These are phyloP conservation scores for Caenorhabditis parvicauda DNA, from an alignment of 2,888 invertebrate genomes.

Conservation along the genomic window DNA sequence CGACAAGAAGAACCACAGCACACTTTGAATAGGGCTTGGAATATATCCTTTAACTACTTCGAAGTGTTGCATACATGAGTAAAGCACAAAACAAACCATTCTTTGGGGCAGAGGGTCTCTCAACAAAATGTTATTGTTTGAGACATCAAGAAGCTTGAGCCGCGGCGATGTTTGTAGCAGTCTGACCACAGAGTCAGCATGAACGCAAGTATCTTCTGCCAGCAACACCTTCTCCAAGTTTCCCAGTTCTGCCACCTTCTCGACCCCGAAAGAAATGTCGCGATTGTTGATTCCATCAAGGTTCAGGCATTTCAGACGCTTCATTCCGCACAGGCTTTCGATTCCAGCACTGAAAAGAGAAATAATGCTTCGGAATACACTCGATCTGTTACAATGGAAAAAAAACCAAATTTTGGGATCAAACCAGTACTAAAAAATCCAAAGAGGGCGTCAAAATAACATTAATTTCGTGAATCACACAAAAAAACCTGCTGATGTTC, in stretches of 20 bases:
- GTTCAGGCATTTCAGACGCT: conserved; percentile 30
- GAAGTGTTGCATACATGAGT: too few relatives aligned
- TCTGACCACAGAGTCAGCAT: conserved; percentile 16
- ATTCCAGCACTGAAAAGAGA: conserved; percentile 14
- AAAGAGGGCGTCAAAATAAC: not conserved
- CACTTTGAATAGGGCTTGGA: too few relatives aligned
- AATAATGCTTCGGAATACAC: not conserved
- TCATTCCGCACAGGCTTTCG: conserved; percentile 9
- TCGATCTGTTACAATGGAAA: not conserved
- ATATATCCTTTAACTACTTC: too few relatives aligned
- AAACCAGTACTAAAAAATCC: too few relatives aligned
- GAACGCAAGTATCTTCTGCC: conserved; percentile 31
- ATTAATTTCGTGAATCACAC: too few relatives aligned
- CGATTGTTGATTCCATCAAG: conserved; percentile 41
- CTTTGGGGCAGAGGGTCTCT: conserved; percentile 9
- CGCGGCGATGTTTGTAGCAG: conserved; percentile 8
- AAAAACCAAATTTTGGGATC: too few relatives aligned
- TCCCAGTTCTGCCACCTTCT: conserved; percentile 19
- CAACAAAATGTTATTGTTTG: conserved; percentile 26
- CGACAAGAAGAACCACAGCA: too few relatives aligned
- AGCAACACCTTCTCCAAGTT: conserved; percentile 28
- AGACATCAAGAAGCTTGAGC: conserved; percentile 31
- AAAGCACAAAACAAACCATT: conserved; percentile 6
- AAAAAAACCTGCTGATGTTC: conserved; percentile 29
- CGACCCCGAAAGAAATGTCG: conserved; percentile 41